A percentile compares a stretch with the other conserved stretches of the same genome.
These are phyloP conservation scores for Uria lomvia DNA, from an alignment of 2,113 vertebrate genomes.

Conservation along the genomic window DNA sequence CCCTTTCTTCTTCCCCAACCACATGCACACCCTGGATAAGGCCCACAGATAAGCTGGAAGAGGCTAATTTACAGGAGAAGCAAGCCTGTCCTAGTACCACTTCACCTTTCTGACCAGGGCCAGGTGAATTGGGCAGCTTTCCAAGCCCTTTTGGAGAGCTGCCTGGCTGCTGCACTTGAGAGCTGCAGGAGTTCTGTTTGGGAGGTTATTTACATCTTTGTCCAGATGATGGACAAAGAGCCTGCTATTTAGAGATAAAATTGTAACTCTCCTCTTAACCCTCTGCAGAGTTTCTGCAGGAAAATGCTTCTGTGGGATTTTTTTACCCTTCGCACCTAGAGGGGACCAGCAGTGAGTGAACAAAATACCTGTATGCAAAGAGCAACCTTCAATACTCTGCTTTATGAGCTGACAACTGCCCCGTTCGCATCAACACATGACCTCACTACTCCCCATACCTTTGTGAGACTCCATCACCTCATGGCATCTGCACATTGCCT, in stretches of 20 bases:
- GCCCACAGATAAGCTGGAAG: background rate
- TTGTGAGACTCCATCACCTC: background rate
- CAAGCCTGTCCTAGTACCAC: background rate
- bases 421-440: background rate
- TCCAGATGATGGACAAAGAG: background rate
- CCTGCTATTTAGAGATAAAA: background rate
- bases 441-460: background rate
- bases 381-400: background rate
- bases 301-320: background rate
- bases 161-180: background rate
- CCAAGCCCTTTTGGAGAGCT: background rate
- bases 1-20: background rate
- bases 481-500: background rate
- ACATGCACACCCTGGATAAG: background rate
- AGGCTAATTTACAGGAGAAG: background rate
- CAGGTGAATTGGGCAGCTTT: background rate
- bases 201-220: background rate
- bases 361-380: background rate
- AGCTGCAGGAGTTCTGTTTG: background rate
- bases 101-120: background rate
- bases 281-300: background rate
- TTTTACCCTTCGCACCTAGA: background rate
- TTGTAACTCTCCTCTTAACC: background rate
- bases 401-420: background rate
- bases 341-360: accelerated